Evolutionary conservation across 2,797 vertebrate species (phyloP), one percentile per base, ranked within the genome.

Genomic region (Paguma larvata): DNA sequence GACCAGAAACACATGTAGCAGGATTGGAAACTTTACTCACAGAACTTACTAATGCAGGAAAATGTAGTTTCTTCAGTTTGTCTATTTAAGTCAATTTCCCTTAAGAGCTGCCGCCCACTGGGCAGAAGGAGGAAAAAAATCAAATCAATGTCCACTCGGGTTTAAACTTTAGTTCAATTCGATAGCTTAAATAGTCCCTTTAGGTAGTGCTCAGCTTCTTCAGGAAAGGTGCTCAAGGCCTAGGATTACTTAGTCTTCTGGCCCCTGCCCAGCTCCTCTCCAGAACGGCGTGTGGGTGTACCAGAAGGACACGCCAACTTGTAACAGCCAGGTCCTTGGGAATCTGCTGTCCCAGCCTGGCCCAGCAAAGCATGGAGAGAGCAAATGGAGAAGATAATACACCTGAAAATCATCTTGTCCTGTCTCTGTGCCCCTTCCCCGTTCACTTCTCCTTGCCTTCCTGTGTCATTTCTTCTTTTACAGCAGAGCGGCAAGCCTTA

Each of bases 31-130:
- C 92, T 94, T 95, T 72, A 34, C 82, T 95, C 92, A 56, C 32
- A 53, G 90, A 97, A 73, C 77, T 83, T 88, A 92, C 14, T 95
- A 97, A 95, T 95, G 83, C 96, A 72, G 78, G 73, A 94, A 96
- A 98, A 96, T 95, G 90, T 85, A 59, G 78, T 97, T 97, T 95
- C 92, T 95, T 92, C 89, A 87, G 82, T 97, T 96, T 92, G 78
- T 96, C 77, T 46, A 51, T 89, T 97, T 97, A 86, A 97, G 93
- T 97, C 97, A 97, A 97, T 98, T 91, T 97, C 95, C 96, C 90
- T 83, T 88, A 95, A 95, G 94, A 95, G 73, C 80, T 83, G 10
- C 87, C 3, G 16, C 87, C 92, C 77, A 95, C 94, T 97, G 83
- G 75, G 88, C 82, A 94, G 95, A 75, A 92, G 87, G 89, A 92